phyloP scores from a whole-genome alignment of 2,113 vertebrate genomes.

The Theropithecus gelada region DNA sequence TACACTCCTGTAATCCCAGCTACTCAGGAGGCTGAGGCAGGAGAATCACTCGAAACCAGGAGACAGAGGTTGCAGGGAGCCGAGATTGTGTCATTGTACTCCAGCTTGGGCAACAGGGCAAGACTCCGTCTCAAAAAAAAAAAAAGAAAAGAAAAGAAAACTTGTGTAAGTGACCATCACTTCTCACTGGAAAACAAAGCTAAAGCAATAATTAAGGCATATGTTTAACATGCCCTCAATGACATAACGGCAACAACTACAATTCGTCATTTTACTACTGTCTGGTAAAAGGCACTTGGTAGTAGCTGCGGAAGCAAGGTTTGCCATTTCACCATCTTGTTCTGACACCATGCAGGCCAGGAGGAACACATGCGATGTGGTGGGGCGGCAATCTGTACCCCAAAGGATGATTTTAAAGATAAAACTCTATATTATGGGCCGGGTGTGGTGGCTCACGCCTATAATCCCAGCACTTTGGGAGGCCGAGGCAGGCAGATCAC shows the following conservation, averaged over 20 bases:
- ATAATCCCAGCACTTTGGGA: too few species aligned
- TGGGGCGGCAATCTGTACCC: not conserved
- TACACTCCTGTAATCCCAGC: too few species aligned
- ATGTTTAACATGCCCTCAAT: fast-evolving
- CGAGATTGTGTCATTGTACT: too few species aligned
- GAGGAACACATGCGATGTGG: not conserved
- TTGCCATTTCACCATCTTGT: fast-evolving
- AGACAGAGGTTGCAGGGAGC: too few species aligned
- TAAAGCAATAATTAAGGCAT: fast-evolving
- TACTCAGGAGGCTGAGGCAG: too few species aligned
- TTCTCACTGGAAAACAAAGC: not conserved
- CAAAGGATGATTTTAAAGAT: not conserved
- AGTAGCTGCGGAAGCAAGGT: fast-evolving
- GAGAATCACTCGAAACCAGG: too few species aligned
- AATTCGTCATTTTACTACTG: not conserved
- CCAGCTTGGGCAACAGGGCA: too few species aligned
- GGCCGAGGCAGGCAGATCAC: too few species aligned
- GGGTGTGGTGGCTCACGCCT: too few species aligned
- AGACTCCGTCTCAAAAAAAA: too few species aligned
- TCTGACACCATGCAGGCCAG: not conserved
- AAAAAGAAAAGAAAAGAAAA: not conserved
- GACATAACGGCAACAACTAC: not conserved
- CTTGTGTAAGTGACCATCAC: not conserved
- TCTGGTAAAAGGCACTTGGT: not conserved
- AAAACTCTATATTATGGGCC: not conserved